These are phyloP conservation scores for Apodemia hepburni DNA, from an alignment of 2,888 invertebrate species.

Conservation along the genomic window DNA sequence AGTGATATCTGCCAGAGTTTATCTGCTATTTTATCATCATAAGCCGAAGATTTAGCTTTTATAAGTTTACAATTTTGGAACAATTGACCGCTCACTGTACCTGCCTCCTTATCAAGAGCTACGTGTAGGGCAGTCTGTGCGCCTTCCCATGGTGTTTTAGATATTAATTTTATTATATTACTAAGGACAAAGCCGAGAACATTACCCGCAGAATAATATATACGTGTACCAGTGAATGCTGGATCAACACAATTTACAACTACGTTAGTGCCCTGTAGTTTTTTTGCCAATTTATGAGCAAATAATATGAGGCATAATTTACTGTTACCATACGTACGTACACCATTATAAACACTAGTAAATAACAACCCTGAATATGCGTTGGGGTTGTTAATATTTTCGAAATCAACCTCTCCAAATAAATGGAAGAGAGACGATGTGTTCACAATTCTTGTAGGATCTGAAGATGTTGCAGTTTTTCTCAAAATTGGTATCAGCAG, in stretches of 20 bases:
- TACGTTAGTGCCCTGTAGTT: conserved; percentile 81
- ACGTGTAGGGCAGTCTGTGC: conserved; percentile 85
- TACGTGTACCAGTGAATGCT: conserved; percentile 87
- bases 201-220: conserved; percentile 75
- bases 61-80: conserved; percentile 15
- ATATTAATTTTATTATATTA: conserved; percentile 49
- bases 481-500: conserved; percentile 89
- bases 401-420: conserved; percentile 37
- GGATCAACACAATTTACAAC: conserved; percentile 90
- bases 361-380: background rate
- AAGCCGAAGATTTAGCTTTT: conserved; percentile 7
- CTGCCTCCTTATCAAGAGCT: conserved; percentile 83
- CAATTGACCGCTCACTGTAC: conserved; percentile 46
- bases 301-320: conserved; percentile 87
- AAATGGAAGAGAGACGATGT: conserved; percentile 87
- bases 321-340: conserved; percentile 70
- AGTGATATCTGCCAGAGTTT: conserved; percentile 8
- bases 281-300: conserved; percentile 84
- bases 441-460: conserved; percentile 85
- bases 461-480: conserved; percentile 63
- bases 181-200: conserved; percentile 67
- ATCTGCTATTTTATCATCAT: conserved; percentile 1
- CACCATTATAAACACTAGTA: conserved; percentile 50
- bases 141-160: conserved; percentile 28
- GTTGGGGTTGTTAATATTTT: too few relatives aligned